These are phyloP conservation scores for Margaritifera margaritifera DNA, from an alignment of 2,888 invertebrate species.

Conservation along the genomic window DNA sequence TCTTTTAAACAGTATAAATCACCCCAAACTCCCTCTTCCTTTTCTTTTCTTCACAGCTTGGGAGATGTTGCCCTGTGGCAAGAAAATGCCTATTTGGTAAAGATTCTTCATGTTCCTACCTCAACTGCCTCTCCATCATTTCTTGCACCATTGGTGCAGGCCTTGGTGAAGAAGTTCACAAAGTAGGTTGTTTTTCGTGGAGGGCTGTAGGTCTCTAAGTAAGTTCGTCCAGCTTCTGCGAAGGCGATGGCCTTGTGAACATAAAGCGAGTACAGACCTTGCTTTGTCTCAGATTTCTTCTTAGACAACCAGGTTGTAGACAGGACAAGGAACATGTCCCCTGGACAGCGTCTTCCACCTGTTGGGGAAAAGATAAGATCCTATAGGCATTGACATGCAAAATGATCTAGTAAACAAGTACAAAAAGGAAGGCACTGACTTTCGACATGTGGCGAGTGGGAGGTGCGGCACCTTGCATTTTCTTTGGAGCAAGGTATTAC, in stretches of 20 bases:
- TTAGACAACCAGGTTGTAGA: constrained; percentile 43
- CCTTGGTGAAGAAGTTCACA: constrained; percentile 44
- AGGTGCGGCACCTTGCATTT: too few species aligned
- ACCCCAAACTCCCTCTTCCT: too few species aligned
- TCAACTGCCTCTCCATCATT: constrained; percentile 34
- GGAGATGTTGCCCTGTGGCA: too few species aligned
- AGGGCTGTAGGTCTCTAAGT: constrained; percentile 43
- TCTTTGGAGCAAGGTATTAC: too few species aligned
- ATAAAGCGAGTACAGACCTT: constrained; percentile 24
- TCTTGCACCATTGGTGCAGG: constrained; percentile 39
- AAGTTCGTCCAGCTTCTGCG: constrained; percentile 39
- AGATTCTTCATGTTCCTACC: neutral
- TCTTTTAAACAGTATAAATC: too few species aligned
- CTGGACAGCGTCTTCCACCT: constrained; percentile 45
- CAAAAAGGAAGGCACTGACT: too few species aligned
- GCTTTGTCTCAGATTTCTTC: constrained; percentile 13
- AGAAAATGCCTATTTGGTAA: too few species aligned
- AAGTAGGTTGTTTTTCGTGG: constrained; percentile 50
- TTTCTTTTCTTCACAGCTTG: too few species aligned
- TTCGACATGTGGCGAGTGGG: too few species aligned
- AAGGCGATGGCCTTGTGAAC: constrained; percentile 52
- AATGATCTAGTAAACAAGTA: too few species aligned
- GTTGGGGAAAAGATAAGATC: neutral
- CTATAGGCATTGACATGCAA: too few species aligned
- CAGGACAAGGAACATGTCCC: constrained; percentile 42